A percentile compares a stretch with the other conserved stretches of the same genome.
phyloP scores from a whole-genome alignment of 2,797 vertebrate genomes.

The Sorex maritimensis region DNA sequence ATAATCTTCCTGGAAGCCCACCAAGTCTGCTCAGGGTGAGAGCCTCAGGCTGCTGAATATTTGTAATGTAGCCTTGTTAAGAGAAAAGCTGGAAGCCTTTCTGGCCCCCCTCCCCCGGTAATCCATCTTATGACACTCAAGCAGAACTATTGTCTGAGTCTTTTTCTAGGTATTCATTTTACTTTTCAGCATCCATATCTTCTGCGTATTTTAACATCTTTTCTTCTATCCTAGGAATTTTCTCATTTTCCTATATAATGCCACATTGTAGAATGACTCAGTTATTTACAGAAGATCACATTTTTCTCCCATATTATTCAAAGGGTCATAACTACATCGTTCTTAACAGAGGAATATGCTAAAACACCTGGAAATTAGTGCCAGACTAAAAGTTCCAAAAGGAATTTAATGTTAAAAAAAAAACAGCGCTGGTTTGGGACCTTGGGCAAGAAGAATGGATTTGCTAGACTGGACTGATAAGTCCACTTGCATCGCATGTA shows the following conservation, averaged over 20 bases:
- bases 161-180: constrained; percentile 71
- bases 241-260: background rate
- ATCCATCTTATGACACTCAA: constrained; percentile 51
- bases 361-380: background rate
- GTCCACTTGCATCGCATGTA: no score
- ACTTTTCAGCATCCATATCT: fast-evolving
- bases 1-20: constrained; percentile 72
- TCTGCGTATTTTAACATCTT: background rate
- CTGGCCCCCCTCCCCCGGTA: constrained; percentile 65
- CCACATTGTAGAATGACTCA: background rate
- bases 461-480: background rate
- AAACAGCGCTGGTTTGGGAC: background rate
- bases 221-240: background rate
- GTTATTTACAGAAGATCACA: background rate
- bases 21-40: constrained; percentile 74
- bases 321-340: background rate
- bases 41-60: constrained; percentile 25
- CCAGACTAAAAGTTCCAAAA: background rate
- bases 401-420: background rate
- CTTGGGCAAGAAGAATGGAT: background rate
- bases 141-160: constrained; percentile 71
- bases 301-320: background rate
- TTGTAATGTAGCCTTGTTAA: constrained; percentile 77
- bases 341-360: background rate
- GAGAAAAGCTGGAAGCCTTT: constrained; percentile 72